Base-by-base conservation (phyloP, 2,113 vertebrate species). In the Melanerpes aurifrons region DNA sequence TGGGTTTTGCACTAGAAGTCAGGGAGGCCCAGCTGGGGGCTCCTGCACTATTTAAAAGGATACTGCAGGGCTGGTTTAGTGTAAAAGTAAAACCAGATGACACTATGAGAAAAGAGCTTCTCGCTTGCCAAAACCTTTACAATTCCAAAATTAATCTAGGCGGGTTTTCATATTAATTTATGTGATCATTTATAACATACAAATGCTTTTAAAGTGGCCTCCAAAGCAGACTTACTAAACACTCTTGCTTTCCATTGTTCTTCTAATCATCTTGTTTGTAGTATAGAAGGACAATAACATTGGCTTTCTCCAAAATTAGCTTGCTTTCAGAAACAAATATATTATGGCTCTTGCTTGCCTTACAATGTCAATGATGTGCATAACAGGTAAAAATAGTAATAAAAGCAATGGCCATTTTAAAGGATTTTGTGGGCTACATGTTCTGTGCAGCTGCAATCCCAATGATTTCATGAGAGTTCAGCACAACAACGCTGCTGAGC, bases 1-100 rank as follows among this genome's bases (percentile, higher is more conserved):
- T 87, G 66, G 62, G 69, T 69, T 93, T 92, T 93, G 62, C 67
- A 72, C 80, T 87, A 72, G 9, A 86, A 90, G 70, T 73, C 35
- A 92, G 91, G 67, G 92, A 92, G 95, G 96, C 91, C 86, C 96
- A 86, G 84, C 73, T 69, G 77, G 91, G 90, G 95, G 67, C 50
- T 93, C 40, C 86, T 62, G 29, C 56, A 37, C 67, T 67, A 50
- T 87, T 84, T 92, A 43, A 94, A 86, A 94, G 81, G 83, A 92
- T 89, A 86, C 74, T 0, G 2, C 67, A 66, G 71, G 50, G 87
- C 80, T 87, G 83, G 16, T 93, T 53, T 32, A 82, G 67, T 72
- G 88, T 72, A 72, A 89, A 95, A 95, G 81, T 90, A 85, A 89
- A 96, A 96, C 8, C 95, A 96, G 95, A 93, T 94, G 92, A 96